Evolutionary conservation across 2,113 vertebrate genomes (phyloP), one percentile per base, ranked within the genome.

Genomic region (Charadrius vociferus): DNA sequence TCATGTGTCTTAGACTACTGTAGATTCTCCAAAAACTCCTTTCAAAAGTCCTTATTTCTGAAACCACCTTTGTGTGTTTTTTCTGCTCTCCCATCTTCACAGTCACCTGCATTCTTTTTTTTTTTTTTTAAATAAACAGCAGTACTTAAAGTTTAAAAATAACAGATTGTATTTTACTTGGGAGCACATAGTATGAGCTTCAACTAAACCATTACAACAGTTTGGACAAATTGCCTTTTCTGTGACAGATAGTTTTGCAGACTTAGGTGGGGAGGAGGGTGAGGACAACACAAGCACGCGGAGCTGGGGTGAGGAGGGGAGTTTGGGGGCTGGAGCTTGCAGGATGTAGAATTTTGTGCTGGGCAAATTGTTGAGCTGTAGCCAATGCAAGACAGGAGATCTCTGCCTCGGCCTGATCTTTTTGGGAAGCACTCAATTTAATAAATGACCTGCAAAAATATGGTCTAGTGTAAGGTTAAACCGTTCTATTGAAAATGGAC

Each of bases 11-110:
- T 72, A n/a, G 36, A 88, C 55, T 62, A 17, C 36, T 19, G 27
- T 5, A 75, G 49, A 63, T 30, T 14, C n/a, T 90, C 55, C 36
- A 66, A 37, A 16, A 71, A 21, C 39, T 61, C 24, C 45, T 86
- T 84, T 86, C 70, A 91, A 36, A 67, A 65, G 49, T 43, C 32
- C 15, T 55, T 67, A n/a, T 95, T 78, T 87, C 92, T 80, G 71
- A 90, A 93, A 88, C 12, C 23, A 47, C 43, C 39, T 88, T 67
- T 50, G 22, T 36, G 14, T 58, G n/a, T 22, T 55, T 79, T 53
- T 72, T 20, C 15, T 68, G 55, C 22, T 89, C 75, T 73, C 50
- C 50, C 81, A 65, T 66, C 47, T 87, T 81, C 94, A 84, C 84
- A 84, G 32, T 5, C 26, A 59, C 26, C n/a, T 87, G 75, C 56